Conservation (phyloP, 2,888 invertebrate species). For the Drosophila antonietae region DNA sequence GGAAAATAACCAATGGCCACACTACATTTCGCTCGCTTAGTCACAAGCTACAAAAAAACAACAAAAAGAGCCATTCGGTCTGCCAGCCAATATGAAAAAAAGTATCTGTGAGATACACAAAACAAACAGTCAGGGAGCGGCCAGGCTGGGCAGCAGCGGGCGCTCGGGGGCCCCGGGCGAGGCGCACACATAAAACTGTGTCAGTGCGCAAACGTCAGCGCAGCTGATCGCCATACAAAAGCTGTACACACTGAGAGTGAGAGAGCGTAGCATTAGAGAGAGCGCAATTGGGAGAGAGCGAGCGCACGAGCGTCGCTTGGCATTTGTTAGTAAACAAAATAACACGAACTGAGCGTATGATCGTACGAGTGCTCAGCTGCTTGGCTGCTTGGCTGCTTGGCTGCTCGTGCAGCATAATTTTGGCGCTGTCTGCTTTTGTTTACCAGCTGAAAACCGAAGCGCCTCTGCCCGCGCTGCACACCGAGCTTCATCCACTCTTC, state of each 20-base stretch:
- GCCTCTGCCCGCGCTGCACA: not conserved
- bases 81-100: constrained; percentile 42
- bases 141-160: not conserved
- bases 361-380: constrained; percentile 50
- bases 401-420: constrained; percentile 72
- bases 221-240: constrained; percentile 70
- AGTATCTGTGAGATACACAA: constrained; percentile 56
- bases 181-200: constrained; percentile 64
- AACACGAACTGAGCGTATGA: constrained; percentile 73
- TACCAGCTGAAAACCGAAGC: constrained; percentile 41
- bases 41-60: constrained; percentile 53
- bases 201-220: constrained; percentile 75
- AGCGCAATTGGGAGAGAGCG: constrained; percentile 7
- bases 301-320: constrained; percentile 6
- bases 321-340: constrained; percentile 79
- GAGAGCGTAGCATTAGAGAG: not conserved
- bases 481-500: not conserved
- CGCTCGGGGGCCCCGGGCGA: not conserved
- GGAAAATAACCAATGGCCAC: constrained; percentile 34
- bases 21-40: constrained; percentile 54
- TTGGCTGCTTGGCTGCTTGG: constrained; percentile 74
- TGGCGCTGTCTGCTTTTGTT: constrained; percentile 61
- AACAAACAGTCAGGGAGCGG: constrained; percentile 6
- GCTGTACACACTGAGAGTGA: constrained; percentile 3
- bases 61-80: constrained; percentile 70